phyloP scores from a whole-genome alignment of 2,888 invertebrate species.

The Podotricha telesiphe region DNA sequence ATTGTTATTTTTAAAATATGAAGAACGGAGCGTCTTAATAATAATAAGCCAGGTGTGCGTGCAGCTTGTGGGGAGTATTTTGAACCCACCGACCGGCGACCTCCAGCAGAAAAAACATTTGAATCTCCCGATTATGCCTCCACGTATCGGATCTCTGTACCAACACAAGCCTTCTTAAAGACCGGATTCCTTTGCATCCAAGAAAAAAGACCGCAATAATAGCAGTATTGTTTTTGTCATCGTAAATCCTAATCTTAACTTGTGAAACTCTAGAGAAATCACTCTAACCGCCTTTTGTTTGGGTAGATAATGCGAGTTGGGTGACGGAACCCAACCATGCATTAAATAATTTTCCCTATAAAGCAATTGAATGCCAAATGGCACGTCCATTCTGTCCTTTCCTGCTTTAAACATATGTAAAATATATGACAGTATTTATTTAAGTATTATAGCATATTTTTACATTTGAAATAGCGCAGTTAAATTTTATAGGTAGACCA shows the following conservation, averaged over 20 bases:
- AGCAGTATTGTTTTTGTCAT: not conserved
- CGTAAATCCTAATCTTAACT: not conserved
- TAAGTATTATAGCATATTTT: not conserved
- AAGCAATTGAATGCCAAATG: constrained; percentile 15
- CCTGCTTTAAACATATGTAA: constrained; percentile 1
- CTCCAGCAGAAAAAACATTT: too few species aligned
- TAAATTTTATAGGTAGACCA: not conserved
- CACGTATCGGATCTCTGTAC: too few species aligned
- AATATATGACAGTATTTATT: not conserved
- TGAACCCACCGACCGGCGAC: too few species aligned
- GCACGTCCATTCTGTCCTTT: not conserved
- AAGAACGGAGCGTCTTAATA: not conserved
- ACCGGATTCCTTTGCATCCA: too few species aligned
- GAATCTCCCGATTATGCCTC: too few species aligned
- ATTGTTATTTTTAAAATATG: not conserved
- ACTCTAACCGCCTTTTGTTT: not conserved
- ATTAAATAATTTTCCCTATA: constrained; percentile 13
- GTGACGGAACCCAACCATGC: constrained; percentile 11
- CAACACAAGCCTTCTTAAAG: too few species aligned
- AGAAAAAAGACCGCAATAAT: too few species aligned
- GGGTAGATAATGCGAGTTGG: constrained; percentile 11
- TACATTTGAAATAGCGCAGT: not conserved
- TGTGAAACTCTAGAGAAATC: not conserved
- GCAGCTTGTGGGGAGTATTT: too few species aligned
- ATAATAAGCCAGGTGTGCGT: too few species aligned